These are phyloP conservation scores for Syrphus vitripennis DNA, from an alignment of 2,888 invertebrate genomes.

Conservation along the genomic window DNA sequence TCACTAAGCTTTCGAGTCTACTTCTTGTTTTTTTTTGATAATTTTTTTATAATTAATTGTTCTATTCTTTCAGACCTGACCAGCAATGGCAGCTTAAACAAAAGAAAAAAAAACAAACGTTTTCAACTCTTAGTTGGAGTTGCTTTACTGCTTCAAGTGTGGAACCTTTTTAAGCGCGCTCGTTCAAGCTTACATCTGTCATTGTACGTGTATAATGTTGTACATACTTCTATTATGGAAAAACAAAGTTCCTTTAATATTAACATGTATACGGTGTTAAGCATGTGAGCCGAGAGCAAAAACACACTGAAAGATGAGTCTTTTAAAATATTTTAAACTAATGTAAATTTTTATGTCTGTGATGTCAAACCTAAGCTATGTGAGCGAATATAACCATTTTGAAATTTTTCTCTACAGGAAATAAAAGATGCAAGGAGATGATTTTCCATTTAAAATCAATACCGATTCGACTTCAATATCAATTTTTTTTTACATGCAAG, in stretches of 20 bases:
- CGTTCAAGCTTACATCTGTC: background rate
- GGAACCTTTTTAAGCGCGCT: background rate
- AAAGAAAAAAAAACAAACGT: background rate
- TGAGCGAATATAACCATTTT: background rate
- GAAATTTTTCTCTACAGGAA: background rate
- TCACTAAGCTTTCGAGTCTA: slow-evolving; percentile 57
- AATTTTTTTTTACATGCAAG: too few species aligned
- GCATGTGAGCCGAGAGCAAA: slow-evolving; percentile 30
- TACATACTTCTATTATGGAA: background rate
- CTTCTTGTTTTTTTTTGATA: slow-evolving; percentile 40
- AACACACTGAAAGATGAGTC: slow-evolving; percentile 53
- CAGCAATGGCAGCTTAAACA: slow-evolving; percentile 45
- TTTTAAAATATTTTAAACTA: background rate
- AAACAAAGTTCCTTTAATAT: background rate
- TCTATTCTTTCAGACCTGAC: slow-evolving; percentile 71
- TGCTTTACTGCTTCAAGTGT: slow-evolving; percentile 9
- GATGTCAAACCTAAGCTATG: slow-evolving; percentile 26
- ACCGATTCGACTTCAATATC: background rate
- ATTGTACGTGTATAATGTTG: background rate
- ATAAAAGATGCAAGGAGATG: background rate
- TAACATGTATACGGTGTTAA: slow-evolving; percentile 30
- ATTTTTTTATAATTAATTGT: slow-evolving; percentile 52
- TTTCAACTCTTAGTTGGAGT: slow-evolving; percentile 12
- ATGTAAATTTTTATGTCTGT: slow-evolving; percentile 40
- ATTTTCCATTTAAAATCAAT: background rate